Evolutionary conservation across 2,888 invertebrate species (phyloP), one percentile per base, ranked within the genome.

Genomic region (Xanthorhoe designata): DNA sequence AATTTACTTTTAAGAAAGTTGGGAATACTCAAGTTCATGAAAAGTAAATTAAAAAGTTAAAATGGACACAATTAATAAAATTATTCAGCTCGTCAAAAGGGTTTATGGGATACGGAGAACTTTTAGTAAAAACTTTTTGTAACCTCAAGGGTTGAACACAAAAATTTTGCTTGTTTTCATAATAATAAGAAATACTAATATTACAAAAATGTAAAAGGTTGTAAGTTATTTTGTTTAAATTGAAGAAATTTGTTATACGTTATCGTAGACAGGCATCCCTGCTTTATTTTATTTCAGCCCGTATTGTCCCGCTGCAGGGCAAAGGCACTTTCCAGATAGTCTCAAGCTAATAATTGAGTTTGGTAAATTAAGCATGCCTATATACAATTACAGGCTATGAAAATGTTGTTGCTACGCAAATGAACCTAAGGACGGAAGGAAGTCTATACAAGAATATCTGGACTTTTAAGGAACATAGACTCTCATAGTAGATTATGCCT

Each of bases 1-100:
- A 68, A 68, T 64, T 68, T 61, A 68, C 64, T 29, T 42, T 18
- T 54, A 38, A 19, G 5, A 66, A 65, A 61, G 47, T 66, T 57
- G 13, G 17, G 38, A 57, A 56, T 38, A 68, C 38, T 50, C 9
- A 38, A 61, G 51, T 64, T 61, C 55, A 51, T 47, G 64, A 59
- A 54, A 49, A 56, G 61, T 42, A 61, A 64, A 64, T 68, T 60
- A 57, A 29, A 57, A 64, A 64, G 64, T 61, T 68, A 54, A 57
- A 32, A 57, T 57, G 64, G 57, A 57, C 56, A 53, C 50, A 64
- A 64, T 67, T 67, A 67, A 56, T 51, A 59, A 56, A 13, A 59
- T 62, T 56, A 57, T 57, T 60, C n/a, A 24, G 61, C 32, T 50
- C 52, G 29, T 57, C 49, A 52, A 64, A 59, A 54, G 60, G 57